Evolutionary conservation across 2,888 invertebrate genomes (phyloP).

Genomic region (Troilus luridus): DNA sequence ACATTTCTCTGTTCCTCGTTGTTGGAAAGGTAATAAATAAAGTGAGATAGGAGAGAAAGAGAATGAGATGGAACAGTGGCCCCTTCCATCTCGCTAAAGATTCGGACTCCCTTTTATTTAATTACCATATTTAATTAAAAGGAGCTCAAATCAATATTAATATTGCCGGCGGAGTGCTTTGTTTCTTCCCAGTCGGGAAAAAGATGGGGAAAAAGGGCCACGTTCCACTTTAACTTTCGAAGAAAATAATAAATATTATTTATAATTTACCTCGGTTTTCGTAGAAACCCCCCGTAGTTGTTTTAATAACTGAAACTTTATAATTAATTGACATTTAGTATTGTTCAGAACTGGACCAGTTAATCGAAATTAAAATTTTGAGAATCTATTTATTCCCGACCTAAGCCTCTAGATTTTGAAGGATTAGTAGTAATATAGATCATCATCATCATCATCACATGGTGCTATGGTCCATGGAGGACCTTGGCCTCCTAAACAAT

Average conservation of each 20-base stretch:
- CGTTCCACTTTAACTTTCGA: conserved; percentile 15
- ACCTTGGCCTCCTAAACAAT: too few relatives aligned
- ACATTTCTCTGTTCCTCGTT: conserved; percentile 42
- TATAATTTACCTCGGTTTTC: not conserved
- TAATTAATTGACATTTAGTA: conserved; percentile 4
- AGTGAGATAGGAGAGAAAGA: conserved; percentile 17
- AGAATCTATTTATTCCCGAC: not conserved
- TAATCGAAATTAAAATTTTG: not conserved
- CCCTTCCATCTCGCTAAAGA: conserved; percentile 50
- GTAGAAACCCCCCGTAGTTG: not conserved
- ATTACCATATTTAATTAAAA: conserved; percentile 63
- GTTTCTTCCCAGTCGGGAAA: not conserved
- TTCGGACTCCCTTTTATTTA: conserved; percentile 58
- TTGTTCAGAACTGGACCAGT: not conserved
- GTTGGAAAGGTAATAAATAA: conserved; percentile 39
- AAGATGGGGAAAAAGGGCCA: not conserved
- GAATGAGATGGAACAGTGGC: conserved; percentile 39
- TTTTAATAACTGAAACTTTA: conserved; percentile 9
- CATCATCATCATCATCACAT: too few relatives aligned
- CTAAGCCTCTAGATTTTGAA: not conserved
- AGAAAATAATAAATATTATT: conserved; percentile 26
- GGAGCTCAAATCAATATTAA: conserved; percentile 60
- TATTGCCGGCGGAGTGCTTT: conserved; percentile 49
- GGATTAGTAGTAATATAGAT: not conserved
- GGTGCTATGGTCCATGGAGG: too few relatives aligned